Base-by-base conservation (phyloP, 2,888 invertebrate species). In the Parascotia fuliginaria region DNA sequence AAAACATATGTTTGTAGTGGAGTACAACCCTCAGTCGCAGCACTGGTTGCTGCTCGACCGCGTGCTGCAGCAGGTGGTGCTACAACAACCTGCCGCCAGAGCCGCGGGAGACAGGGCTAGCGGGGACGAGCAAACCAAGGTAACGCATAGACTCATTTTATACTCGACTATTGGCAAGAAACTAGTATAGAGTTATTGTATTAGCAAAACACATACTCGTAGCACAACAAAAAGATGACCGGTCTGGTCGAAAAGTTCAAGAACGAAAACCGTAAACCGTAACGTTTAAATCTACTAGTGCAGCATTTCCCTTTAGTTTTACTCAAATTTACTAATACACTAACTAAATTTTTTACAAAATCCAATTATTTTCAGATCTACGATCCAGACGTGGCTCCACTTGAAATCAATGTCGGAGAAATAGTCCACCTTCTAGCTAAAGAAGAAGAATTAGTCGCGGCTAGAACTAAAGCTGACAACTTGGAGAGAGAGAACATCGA, bases 41-140 rank as follows among this genome's bases (percentile, higher is more conserved):
- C 97, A 98, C 81, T 99, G 99, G 98, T 87, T 98, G 27, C 93
- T 99, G 45, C 95, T 99, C 78, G 99, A 99, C 87, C 95, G 98
- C 56, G 96, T 99, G 53, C 95, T 97, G 13, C 99, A 99, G 83
- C 99, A 99, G 85, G 94, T 99, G 19, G 96, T 98, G 37, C 90
- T 98, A 39, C 98, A 98, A 87, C 95, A 92, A 75, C 74, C 93
- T 0, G 62, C 78, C 7, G 80, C 85, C 9, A 79, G 79, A 52
- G 79, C 81, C 42, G 80, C 85, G 7, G 80, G 79, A 52, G 79
- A 81, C 42, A 81, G 88, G 47, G 89, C 90, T 34, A 77, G 73
- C 71, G 86, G 88, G 70, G 88, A 87, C 27, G 86, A 84, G 67
- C 72, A 74, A 31, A 76, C 75, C n/a, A 89, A 89, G 85, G 89